A percentile compares a stretch with the other conserved stretches of the same genome.
Evolutionary conservation across 2,113 vertebrate species (phyloP).

Genomic region (Grammomys surdaster): DNA sequence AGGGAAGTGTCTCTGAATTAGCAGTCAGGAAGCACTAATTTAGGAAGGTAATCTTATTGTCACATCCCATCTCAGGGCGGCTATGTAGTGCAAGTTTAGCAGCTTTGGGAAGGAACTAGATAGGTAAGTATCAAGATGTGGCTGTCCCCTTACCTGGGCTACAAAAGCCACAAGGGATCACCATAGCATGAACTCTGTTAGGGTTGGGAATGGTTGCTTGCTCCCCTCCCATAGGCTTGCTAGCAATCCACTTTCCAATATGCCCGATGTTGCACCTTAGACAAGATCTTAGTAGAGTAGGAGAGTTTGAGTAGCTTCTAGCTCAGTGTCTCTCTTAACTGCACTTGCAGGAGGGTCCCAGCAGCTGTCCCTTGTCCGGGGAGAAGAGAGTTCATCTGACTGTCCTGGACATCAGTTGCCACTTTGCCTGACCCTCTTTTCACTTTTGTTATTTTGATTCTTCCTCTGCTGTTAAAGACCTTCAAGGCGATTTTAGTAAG

Average conservation of each 20-base stretch:
- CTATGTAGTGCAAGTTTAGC: background rate
- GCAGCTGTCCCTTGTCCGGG: no score
- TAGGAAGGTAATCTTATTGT: background rate
- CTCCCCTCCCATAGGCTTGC: background rate
- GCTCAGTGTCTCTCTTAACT: background rate
- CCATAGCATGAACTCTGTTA: background rate
- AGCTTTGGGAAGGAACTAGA: background rate
- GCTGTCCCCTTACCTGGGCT: no score
- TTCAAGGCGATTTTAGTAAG: background rate
- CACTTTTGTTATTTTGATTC: background rate
- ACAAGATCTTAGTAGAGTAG: background rate
- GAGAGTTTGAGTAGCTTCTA: background rate
- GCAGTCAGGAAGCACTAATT: background rate
- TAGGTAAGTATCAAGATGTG: background rate
- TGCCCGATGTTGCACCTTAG: background rate
- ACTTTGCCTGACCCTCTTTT: background rate
- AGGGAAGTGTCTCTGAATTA: background rate
- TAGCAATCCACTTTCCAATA: background rate
- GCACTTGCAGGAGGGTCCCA: background rate
- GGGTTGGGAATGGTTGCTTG: background rate
- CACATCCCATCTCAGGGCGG: no score
- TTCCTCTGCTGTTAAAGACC: background rate
- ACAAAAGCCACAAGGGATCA: background rate
- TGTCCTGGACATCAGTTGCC: background rate
- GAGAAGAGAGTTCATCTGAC: background rate